Base-by-base conservation (phyloP, 2,888 invertebrate species). In the Gerosis bhagava region DNA sequence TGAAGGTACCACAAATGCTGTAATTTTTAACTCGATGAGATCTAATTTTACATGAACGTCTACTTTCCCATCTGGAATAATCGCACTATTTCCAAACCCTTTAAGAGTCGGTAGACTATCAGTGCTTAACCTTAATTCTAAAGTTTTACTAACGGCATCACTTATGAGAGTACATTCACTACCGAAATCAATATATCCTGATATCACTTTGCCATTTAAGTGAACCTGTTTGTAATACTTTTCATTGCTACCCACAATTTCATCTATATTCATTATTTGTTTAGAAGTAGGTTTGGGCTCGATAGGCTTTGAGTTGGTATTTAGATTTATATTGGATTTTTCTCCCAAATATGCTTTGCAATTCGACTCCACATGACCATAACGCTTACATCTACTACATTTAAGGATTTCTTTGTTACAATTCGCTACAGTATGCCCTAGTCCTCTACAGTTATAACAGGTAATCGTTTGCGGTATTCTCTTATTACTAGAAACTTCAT, bases 181-280 rank as follows among this genome's bases (percentile, higher is more conserved):
- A 1, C 55, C 55, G n/a, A 56, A 49, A 32, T 56, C 53, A 1
- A 56, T 28, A 28, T 41, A 56, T 1, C 41, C 50, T 10, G 24
- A 37, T 5, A 21, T 28, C 6, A 12, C 5, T 6, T 7, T 34
- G 5, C 32, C 45, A 21, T 56, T 45, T 10, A 56, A 5, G 13
- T 19, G 10, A 10, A 48, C 37, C 2, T 3, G 7, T 40, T 55
- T 55, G 28, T 37, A 43, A 32, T 36, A 49, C 19, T 44, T 49
- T n/a, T n/a, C n/a, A n/a, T n/a, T n/a, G n/a, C n/a, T n/a, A n/a
- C n/a, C n/a, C 15, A 39, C 32, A 28, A 24, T 45, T 35, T 7
- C 11, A 11, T 25, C 11, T 3, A 7, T 25, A 22, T 5, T 29
- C 1, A 10, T 22, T 7, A 10, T 32, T 32, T 16, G 34, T 40